These are phyloP conservation scores for Calyptommatus sinebrachiatus DNA, from an alignment of 2,113 vertebrate genomes.

Conservation along the genomic window DNA sequence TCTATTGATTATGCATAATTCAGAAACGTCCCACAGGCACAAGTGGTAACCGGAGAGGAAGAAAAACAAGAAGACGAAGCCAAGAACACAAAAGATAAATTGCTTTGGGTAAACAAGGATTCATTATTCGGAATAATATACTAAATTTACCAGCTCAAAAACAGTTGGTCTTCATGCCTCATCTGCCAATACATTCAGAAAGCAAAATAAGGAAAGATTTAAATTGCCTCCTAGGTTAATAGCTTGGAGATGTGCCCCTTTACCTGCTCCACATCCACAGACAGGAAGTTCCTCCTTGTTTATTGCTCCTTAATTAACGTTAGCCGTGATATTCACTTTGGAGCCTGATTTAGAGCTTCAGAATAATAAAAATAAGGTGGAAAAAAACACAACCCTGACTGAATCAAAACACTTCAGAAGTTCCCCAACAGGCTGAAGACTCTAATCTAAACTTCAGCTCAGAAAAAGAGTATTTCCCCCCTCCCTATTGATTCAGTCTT, in stretches of 20 bases:
- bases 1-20: not conserved
- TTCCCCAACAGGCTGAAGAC: no score
- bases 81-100: constrained; percentile 1
- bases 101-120: not conserved
- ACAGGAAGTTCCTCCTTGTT: no score
- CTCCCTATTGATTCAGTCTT: no score
- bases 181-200: not conserved
- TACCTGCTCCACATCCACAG: not conserved
- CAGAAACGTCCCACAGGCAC: constrained; percentile 2
- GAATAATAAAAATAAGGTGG: no score
- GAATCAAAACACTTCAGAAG: no score
- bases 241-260: not conserved
- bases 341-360: no score
- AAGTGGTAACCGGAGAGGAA: not conserved
- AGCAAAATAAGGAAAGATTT: not conserved
- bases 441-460: no score
- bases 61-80: not conserved
- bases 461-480: no score
- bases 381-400: no score
- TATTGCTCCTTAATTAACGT: no score
- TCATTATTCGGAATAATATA: not conserved
- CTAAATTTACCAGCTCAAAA: not conserved
- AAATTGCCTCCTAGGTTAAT: not conserved
- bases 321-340: no score
- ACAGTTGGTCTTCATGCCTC: not conserved